Evolutionary conservation across 2,888 invertebrate species (phyloP), one percentile per base, ranked within the genome.

Genomic region (Apotomis turbidana): DNA sequence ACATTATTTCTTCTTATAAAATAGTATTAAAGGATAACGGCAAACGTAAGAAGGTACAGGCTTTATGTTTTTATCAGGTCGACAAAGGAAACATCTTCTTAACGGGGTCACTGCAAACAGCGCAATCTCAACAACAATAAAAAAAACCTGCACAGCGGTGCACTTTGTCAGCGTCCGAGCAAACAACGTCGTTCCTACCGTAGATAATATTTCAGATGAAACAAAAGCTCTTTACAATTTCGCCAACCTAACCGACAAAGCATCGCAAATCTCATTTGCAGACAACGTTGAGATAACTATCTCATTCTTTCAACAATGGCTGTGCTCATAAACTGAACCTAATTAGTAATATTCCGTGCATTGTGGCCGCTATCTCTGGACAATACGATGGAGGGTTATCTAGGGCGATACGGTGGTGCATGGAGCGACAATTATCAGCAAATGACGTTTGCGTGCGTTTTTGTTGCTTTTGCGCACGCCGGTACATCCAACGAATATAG

Each of bases 341-440:
- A 93, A 93, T 93, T 93, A 93, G 93, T 92, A 92, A 93, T 93
- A 93, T 92, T 91, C 90, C 88, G 85, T 88, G 91, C 91, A 91
- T 92, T 92, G 91, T 90, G 86, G 87, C 80, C 78, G 86, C 81
- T 90, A 90, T 91, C 91, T 86, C 76, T 82, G 85, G 87, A 92
- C 92, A 92, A 93, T 93, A 90, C 89, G 91, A 89, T 88, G 90
- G 88, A 87, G 82, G 76, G 87, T 91, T 93, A 93, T 92, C 92
- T 92, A 92, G 90, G 90, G 86, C 91, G 93, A 93, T 93, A 93
- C 90, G 89, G 85, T 76, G 83, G 74, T 75, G 75, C 76, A 75
- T 82, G 84, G 85, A 86, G 90, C 91, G 91, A 92, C 91, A 92
- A 93, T 92, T 91, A 91, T 92, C 90, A 86, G 87, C 83, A 87